Base-by-base conservation (phyloP, 23 tunicate species). In the Diplosoma virens region DNA sequence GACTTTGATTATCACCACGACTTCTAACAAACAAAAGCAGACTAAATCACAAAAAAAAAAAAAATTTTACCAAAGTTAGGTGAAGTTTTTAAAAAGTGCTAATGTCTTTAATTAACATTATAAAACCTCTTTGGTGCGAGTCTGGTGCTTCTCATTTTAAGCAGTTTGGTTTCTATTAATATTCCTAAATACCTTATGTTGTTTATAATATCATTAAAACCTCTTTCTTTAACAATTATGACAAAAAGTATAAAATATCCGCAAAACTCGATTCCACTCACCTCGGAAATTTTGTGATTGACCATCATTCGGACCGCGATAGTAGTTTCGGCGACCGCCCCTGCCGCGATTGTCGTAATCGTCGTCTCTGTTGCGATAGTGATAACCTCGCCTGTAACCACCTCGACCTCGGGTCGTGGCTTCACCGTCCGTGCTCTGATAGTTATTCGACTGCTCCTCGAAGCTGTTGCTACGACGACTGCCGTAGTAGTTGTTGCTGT, bases 401-500 rank as follows among this genome's bases (percentile, higher is more conserved):
- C 84, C 84, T 32, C 87, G 41, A 67, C 76, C 76, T 9, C 81
- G 37, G 22, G 32, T 48, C 50, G 63, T 4, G n/a, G 14, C 78
- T 46, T 47, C 58, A 36, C 61, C 27, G 31, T 78, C 67, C 7
- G 21, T 37, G 41, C 41, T 23, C 25, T 16, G 30, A 29, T 72
- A 14, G 3, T 52, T 28, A 23, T 33, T 18, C 33, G 70, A 21
- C 66, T 74, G 80, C 1, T 28, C 72, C n/a, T 64, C 60, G 25
- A 31, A 36, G 30, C 31, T 78, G 80, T 52, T 58, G 55, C 48
- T 45, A 3, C 75, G 75, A 22, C 77, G 67, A 52, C 77, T 80
- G 83, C 33, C 66, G 77, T 80, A 80, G 24, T 65, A 65, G 77
- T 69, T 69, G 41, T 80, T 80, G 85, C 77, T 80, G 63, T 80